Base-by-base conservation (phyloP, 2,888 invertebrate genomes). In the Dendrolimus pini region DNA sequence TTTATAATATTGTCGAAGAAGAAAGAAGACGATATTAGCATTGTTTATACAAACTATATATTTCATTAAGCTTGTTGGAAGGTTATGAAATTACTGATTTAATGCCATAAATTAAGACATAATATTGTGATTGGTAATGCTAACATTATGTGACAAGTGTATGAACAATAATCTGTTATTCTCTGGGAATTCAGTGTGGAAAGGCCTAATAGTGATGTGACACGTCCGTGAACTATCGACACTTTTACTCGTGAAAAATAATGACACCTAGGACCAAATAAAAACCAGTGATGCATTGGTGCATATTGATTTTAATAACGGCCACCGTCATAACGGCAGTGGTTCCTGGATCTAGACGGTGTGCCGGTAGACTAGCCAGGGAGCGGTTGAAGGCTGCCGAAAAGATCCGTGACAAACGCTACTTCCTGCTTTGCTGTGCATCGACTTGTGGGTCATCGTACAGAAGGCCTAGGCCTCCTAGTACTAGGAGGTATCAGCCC, bases 331-430 rank as follows among this genome's bases (percentile, higher is more conserved):
- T 70, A 59, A 66, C 68, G 55, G 62, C 65, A n/a, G 62, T 65
- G 56, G 63, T 67, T 41, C 64, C 61, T 2, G 72, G 76, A 1
- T 82, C 80, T 1, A 77, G 89, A 30, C 79, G 88, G 3, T 90
- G 90, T 60, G 80, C 88, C 2, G 89, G 89, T 1, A 72, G 84
- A 18, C 67, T 86, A 18, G 90, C 90, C n/a, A 66, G 85, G 41
- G 89, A 89, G 62, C 63, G 90, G 18, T 69, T 89, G 30, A 90
- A 90, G 61, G 89, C 90, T 0, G 89, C 89, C 1, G 89, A 89
- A 65, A 90, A 90, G 71, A 79, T 89, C 62, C 69, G 89, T 9
- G 89, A 89, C 59, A 89, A 89, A 69, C 72, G 89, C 64, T 89
- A 80, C 71, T 89, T 79, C 65, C 70, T 82, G 41, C 65, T 87